phyloP scores from a whole-genome alignment of 1,140 invertebrate genomes.

The Habropoda laboriosa region DNA sequence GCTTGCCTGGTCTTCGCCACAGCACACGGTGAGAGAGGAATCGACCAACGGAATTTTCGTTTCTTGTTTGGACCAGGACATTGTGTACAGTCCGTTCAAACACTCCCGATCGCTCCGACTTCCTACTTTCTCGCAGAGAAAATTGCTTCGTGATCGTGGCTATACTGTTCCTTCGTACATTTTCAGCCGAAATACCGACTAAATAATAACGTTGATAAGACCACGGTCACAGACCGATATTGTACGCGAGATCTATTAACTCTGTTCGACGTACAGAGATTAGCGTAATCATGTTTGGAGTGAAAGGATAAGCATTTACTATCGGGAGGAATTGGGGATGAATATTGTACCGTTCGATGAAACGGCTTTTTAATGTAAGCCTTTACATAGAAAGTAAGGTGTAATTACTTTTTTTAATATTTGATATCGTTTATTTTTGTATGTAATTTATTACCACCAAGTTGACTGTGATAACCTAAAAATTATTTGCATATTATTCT shows the following conservation, averaged over 20 bases:
- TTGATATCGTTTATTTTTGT: too few species aligned
- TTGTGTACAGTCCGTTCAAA: conserved; percentile 59
- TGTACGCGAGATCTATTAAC: conserved; percentile 27
- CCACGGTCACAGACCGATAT: not conserved
- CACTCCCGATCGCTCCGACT: not conserved
- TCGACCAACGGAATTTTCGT: conserved; percentile 69
- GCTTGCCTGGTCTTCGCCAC: conserved; percentile 60
- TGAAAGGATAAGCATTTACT: conserved; percentile 28
- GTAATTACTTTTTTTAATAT: too few species aligned
- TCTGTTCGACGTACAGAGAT: conserved; percentile 3
- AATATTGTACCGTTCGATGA: not conserved
- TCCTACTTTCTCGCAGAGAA: conserved; percentile 24
- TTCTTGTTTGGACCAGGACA: conserved; percentile 76
- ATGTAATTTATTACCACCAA: too few species aligned
- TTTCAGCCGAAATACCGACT: conserved; percentile 14
- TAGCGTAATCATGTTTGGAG: conserved; percentile 4
- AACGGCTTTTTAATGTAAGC: too few species aligned
- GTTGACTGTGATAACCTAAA: too few species aligned
- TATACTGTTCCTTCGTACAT: not conserved
- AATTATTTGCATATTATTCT: too few species aligned
- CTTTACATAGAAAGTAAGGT: too few species aligned
- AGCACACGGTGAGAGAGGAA: conserved; percentile 13
- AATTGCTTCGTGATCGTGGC: conserved; percentile 26
- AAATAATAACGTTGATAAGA: conserved; percentile 29
- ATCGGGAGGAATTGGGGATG: not conserved